phyloP scores from a whole-genome alignment of 2,888 invertebrate genomes.

The Eilema depressum region DNA sequence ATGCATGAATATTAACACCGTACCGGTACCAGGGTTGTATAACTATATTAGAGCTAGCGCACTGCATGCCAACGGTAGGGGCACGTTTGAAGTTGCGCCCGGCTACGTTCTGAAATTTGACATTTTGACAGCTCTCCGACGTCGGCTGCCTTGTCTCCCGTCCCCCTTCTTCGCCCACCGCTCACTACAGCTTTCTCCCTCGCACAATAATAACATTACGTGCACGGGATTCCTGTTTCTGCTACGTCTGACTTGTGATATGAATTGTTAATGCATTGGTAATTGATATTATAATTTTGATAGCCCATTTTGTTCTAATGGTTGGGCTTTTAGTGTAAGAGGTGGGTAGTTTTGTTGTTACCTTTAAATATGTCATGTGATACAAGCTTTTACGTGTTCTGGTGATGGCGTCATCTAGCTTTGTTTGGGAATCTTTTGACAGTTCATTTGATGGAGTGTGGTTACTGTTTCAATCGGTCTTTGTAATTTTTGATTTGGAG shows the following conservation, averaged over 20 bases:
- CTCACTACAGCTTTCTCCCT: conserved; percentile 61
- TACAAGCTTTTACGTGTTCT: conserved; percentile 60
- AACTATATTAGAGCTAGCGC: conserved; percentile 83
- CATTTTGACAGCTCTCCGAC: conserved; percentile 88
- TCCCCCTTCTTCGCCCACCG: conserved; percentile 57
- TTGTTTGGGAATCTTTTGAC: conserved; percentile 49
- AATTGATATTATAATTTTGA: conserved; percentile 87
- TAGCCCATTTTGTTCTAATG: conserved; percentile 77
- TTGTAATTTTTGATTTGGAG: conserved; percentile 35
- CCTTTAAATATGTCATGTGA: conserved; percentile 63
- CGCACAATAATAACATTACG: conserved; percentile 80
- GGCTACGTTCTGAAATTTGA: conserved; percentile 86
- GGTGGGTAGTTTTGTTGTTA: conserved; percentile 56
- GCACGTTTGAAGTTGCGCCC: conserved; percentile 86
- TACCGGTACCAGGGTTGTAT: conserved; percentile 76
- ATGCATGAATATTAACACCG: conserved; percentile 86
- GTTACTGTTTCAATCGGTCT: conserved; percentile 43
- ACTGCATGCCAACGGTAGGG: conserved; percentile 81
- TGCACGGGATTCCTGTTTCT: conserved; percentile 83
- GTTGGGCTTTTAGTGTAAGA: conserved; percentile 73
- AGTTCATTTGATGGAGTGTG: conserved; percentile 45
- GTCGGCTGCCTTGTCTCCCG: conserved; percentile 76
- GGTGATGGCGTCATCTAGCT: conserved; percentile 50
- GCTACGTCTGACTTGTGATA: conserved; percentile 85
- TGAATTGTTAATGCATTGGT: conserved; percentile 87